A percentile compares a stretch with the other conserved stretches of the same genome.
Evolutionary conservation across 1,140 invertebrate genomes (phyloP).

Genomic region (Megathymus violae): DNA sequence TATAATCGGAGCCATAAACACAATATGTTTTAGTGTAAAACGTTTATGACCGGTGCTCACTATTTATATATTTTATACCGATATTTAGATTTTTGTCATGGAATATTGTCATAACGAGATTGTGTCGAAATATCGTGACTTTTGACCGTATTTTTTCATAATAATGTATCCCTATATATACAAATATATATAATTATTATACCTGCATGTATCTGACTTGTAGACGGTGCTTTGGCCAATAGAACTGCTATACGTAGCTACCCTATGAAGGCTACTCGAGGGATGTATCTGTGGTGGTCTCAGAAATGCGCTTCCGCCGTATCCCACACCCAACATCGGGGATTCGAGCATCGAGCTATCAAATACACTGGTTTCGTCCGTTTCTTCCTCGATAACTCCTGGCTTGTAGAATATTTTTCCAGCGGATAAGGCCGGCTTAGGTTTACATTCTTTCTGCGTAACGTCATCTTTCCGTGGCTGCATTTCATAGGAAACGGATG

Average conservation of each 20-base stretch:
- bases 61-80: too few relatives aligned
- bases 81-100: too few relatives aligned
- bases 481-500: slow-evolving; percentile 68
- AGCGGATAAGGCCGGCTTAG: slow-evolving; percentile 52
- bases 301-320: slow-evolving; percentile 57
- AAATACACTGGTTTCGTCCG: slow-evolving; percentile 76
- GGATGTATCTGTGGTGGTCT: slow-evolving; percentile 66
- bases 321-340: slow-evolving; percentile 63
- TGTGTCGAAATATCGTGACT: too few relatives aligned
- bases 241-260: slow-evolving; percentile 80
- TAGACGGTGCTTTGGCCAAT: slow-evolving; percentile 77
- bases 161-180: too few relatives aligned
- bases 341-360: slow-evolving; percentile 75
- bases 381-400: slow-evolving; percentile 78
- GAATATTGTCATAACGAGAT: too few relatives aligned
- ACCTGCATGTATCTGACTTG: slow-evolving; percentile 80
- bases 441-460: slow-evolving; percentile 47
- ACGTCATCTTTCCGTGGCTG: slow-evolving; percentile 58
- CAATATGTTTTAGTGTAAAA: too few relatives aligned
- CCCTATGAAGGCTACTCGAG: slow-evolving; percentile 74
- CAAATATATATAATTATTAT: background rate
- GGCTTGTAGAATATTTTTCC: slow-evolving; percentile 80
- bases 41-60: too few relatives aligned
- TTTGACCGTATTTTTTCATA: too few relatives aligned
- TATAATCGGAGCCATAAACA: too few relatives aligned